These are phyloP conservation scores for Brachypterus glaber DNA, from an alignment of 2,888 invertebrate species.

Conservation along the genomic window DNA sequence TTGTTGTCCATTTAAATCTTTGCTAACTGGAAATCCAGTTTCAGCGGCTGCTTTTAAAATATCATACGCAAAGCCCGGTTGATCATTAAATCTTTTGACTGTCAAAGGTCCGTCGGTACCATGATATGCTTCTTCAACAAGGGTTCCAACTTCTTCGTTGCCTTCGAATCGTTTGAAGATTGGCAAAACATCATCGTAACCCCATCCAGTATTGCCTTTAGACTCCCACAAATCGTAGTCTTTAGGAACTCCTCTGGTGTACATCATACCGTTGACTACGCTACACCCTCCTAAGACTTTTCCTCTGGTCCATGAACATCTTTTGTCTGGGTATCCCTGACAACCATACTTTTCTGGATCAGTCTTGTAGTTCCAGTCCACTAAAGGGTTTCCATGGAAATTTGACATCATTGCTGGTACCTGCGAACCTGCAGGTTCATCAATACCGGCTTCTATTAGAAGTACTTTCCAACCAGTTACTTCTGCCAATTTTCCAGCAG, in stretches of 20 bases:
- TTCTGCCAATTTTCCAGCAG: slow-evolving; percentile 54
- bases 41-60: slow-evolving; percentile 7
- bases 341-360: slow-evolving; percentile 53
- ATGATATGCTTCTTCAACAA: slow-evolving; percentile 10
- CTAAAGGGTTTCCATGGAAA: slow-evolving; percentile 44
- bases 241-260: too few relatives aligned
- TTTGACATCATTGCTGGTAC: slow-evolving; percentile 56
- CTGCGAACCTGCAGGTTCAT: slow-evolving; percentile 50
- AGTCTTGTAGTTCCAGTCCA: slow-evolving; percentile 58
- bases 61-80: slow-evolving; percentile 8
- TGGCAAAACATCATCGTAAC: too few relatives aligned
- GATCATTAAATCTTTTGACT: slow-evolving; percentile 8
- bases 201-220: too few relatives aligned
- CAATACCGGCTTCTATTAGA: slow-evolving; percentile 58
- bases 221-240: too few relatives aligned
- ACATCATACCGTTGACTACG: slow-evolving; percentile 53
- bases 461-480: slow-evolving; percentile 54
- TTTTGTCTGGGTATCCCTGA: slow-evolving; percentile 44
- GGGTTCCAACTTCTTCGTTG: too few relatives aligned
- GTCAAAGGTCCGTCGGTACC: slow-evolving; percentile 10
- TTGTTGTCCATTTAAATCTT: slow-evolving; percentile 14
- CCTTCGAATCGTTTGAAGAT: too few relatives aligned
- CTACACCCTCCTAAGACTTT: slow-evolving; percentile 60
- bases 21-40: slow-evolving; percentile 7
- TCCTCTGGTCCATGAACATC: slow-evolving; percentile 57